Conservation (phyloP, 2,888 invertebrate species). For the Drosophila helvetica region DNA sequence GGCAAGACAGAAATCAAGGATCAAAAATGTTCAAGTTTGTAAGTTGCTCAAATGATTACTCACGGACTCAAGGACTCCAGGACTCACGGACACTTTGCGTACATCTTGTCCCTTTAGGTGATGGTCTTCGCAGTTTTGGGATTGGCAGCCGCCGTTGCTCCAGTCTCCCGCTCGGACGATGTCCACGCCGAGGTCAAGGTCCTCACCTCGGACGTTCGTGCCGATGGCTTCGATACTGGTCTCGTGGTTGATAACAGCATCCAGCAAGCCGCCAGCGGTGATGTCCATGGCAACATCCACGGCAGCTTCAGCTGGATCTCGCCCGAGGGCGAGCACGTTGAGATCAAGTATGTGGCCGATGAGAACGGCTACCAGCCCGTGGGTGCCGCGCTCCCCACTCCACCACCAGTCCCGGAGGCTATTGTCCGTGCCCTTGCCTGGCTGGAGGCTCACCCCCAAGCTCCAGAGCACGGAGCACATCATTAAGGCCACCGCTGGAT, state of each 20-base stretch:
- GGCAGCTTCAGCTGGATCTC: conserved; percentile 66
- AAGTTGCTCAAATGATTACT: conserved; percentile 30
- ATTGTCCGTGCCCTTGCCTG: conserved; percentile 66
- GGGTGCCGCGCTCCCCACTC: conserved; percentile 64
- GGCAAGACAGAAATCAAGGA: conserved; percentile 32
- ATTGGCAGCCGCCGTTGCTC: conserved; percentile 33
- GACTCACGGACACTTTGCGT: not conserved
- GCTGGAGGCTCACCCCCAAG: conserved; percentile 63
- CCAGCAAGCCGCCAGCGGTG: conserved; percentile 60
- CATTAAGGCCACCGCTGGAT: conserved; percentile 17
- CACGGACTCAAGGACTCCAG: not conserved
- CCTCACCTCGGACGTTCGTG: conserved; percentile 57
- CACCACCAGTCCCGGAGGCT: conserved; percentile 71
- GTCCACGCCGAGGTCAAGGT: conserved; percentile 53
- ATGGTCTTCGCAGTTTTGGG: conserved; percentile 55
- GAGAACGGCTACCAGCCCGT: conserved; percentile 74
- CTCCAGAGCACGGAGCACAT: conserved; percentile 33
- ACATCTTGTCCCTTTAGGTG: conserved; percentile 22
- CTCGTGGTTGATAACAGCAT: conserved; percentile 70
- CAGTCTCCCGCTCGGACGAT: conserved; percentile 36
- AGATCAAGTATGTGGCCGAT: conserved; percentile 71
- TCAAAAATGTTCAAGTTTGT: conserved; percentile 66
- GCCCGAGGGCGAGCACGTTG: conserved; percentile 71
- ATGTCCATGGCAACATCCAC: conserved; percentile 67
- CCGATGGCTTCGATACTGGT: conserved; percentile 69